Evolutionary conservation across 1,140 invertebrate species (phyloP), one percentile per base, ranked within the genome.

Genomic region (Spodoptera frugiperda): DNA sequence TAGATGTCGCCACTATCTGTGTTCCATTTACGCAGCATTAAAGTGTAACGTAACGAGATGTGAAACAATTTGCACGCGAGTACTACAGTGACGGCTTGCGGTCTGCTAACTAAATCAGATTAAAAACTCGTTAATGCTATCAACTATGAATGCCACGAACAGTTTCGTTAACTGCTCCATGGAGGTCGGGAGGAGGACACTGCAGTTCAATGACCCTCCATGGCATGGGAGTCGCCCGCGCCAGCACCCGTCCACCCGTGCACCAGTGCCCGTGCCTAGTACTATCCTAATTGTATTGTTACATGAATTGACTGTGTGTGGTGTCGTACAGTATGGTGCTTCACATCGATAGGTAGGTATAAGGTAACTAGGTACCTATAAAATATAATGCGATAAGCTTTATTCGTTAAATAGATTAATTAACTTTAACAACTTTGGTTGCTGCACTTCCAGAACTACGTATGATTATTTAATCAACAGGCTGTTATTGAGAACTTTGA

Each of bases 111-210:
- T 19, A 46, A 63, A 63, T 46, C 33, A 46, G 33, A 63, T 63
- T 63, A 46, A 63, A 63, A 63, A 63, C 59, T 33, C 17, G 17
- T 44, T 44, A 39, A 63, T 46, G 8, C 3, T 63, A 46, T 63
- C n/a, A 44, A 48, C 15, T 46, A 33, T 19, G n/a, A 53, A 53
- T 53, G 51, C 51, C 0, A 5, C n/a, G 15, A 53, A 17, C 3
- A 53, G 17, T 6, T 53, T 25, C 25, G 25, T 25, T n/a, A 30
- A 30, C 21, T 3, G 17, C 14, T 8, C 5, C 5, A 25, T 30
- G 10, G 54, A n/a, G 25, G 54, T n/a, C n/a, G 49, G 17, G 53
- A 54, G 15, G 53, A 21, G 17, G 19, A 54, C 21, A 21, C 21
- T 54, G 53, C 53, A 19, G 17, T 54, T 21, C 53, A 54, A 17